A percentile compares a stretch with the other conserved stretches of the same genome.
These are phyloP conservation scores for Osmerus mordax DNA, from an alignment of 2,113 vertebrate species.

Conservation along the genomic window DNA sequence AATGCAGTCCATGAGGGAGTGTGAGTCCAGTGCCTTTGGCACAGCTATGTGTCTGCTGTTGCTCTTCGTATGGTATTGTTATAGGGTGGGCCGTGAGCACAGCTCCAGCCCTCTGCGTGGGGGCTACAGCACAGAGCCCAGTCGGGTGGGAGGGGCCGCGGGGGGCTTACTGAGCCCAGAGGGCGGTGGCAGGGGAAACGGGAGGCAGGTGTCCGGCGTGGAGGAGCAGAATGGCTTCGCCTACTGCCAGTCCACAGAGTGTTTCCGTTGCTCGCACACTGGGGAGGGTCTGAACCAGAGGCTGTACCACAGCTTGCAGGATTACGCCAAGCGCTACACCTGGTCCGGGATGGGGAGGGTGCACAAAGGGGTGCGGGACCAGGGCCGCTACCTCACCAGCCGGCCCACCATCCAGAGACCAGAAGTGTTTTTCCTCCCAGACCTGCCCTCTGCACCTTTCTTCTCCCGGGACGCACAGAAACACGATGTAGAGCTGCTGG, in stretches of 20 bases:
- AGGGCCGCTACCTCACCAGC: slow-evolving; percentile 85
- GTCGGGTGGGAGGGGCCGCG: slow-evolving; percentile 59
- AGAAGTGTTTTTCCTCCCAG: slow-evolving; percentile 94
- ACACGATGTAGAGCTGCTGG: slow-evolving; percentile 93
- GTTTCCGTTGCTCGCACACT: slow-evolving; percentile 81
- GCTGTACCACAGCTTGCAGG: slow-evolving; percentile 95
- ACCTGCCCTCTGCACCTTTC: slow-evolving; percentile 88
- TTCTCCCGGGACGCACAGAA: slow-evolving; percentile 94
- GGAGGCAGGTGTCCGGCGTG: slow-evolving; percentile 52
- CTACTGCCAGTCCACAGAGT: slow-evolving; percentile 88
- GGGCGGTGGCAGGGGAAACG: slow-evolving; percentile 58
- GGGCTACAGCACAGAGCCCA: slow-evolving; percentile 54
- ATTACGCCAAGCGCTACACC: slow-evolving; percentile 97
- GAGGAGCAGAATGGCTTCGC: slow-evolving; percentile 86
- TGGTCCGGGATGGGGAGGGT: slow-evolving; percentile 98
- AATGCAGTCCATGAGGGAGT: slow-evolving; percentile 91
- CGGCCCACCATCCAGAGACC: slow-evolving; percentile 93
- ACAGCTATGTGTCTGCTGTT: slow-evolving; percentile 82
- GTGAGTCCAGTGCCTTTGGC: slow-evolving; percentile 78
- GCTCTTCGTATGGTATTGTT: slow-evolving; percentile 96
- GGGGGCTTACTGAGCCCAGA: slow-evolving; percentile 63
- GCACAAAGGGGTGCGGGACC: slow-evolving; percentile 93
- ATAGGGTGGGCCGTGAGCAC: slow-evolving; percentile 93
- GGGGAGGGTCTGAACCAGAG: slow-evolving; percentile 90
- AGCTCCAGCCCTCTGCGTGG: slow-evolving; percentile 71